Percentiles rank a stretch among this genome's conserved stretches.
phyloP scores from a whole-genome alignment of 2,113 vertebrate species.

The Psammodynastes pulverulentus region DNA sequence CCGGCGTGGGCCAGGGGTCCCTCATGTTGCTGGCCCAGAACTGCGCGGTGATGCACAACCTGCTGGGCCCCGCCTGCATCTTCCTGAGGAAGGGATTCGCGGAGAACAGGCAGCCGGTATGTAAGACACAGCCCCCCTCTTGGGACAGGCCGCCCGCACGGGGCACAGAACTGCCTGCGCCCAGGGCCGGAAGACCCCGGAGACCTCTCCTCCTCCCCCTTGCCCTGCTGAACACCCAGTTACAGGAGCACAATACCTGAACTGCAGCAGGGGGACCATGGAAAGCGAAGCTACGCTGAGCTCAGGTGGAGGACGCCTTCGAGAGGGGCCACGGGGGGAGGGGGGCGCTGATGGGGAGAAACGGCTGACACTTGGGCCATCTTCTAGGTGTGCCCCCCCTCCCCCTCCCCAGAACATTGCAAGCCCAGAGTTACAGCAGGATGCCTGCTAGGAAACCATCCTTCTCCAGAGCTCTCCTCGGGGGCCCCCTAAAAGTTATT shows the following conservation, averaged over 20 bases:
- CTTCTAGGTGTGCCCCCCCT: background rate
- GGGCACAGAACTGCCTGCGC: background rate
- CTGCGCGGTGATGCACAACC: slow-evolving; percentile 90
- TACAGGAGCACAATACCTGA: background rate
- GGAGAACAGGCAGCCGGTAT: slow-evolving; percentile 97
- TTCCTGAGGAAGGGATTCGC: slow-evolving; percentile 98
- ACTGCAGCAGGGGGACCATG: background rate
- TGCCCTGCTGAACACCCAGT: background rate
- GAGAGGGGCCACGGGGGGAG: rapidly evolving
- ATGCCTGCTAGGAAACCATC: background rate
- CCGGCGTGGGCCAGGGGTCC: slow-evolving; percentile 78
- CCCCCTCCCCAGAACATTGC: background rate
- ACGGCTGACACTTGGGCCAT: background rate
- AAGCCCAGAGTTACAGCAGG: background rate
- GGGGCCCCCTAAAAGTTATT: background rate
- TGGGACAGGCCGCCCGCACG: slow-evolving; percentile 20
- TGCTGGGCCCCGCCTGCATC: slow-evolving; percentile 95
- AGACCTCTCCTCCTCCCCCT: background rate
- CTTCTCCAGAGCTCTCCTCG: background rate
- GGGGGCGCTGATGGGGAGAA: background rate
- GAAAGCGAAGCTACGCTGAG: background rate
- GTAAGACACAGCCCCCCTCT: slow-evolving; percentile 81
- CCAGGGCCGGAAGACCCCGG: background rate
- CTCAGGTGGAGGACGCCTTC: background rate
- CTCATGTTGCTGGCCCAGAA: slow-evolving; percentile 90